Evolutionary conservation across 2,113 vertebrate genomes (phyloP).

Genomic region (Natator depressus): DNA sequence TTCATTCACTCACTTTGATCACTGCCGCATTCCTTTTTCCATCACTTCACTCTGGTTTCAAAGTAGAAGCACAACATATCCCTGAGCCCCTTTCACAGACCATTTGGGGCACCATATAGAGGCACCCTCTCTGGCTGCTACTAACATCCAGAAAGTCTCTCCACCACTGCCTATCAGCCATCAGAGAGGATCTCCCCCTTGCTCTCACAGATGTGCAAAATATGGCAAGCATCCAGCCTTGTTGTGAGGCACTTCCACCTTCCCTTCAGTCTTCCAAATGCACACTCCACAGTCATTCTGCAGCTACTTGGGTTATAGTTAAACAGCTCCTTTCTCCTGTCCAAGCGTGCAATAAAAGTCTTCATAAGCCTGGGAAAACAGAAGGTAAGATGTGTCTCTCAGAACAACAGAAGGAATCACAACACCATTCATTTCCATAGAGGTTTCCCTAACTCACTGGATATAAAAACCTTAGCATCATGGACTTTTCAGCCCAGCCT

Average conservation of each 20-base stretch:
- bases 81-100: constrained; percentile 47
- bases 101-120: constrained; percentile 43
- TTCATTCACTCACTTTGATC: constrained; percentile 11
- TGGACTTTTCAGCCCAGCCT: not conserved
- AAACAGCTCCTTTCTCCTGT: not conserved
- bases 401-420: not conserved
- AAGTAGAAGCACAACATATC: not conserved
- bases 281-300: not conserved
- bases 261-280: not conserved
- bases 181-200: not conserved
- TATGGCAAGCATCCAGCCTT: not conserved
- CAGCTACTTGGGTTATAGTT: not conserved
- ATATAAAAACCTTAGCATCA: not conserved
- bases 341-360: not conserved
- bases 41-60: not conserved
- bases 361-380: not conserved
- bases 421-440: not conserved
- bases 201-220: not conserved
- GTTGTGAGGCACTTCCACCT: not conserved
- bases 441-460: not conserved
- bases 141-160: not conserved
- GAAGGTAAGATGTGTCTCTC: not conserved
- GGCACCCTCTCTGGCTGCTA: constrained; percentile 5
- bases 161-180: not conserved
- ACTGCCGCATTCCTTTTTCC: not conserved